These are phyloP conservation scores for Neogale vison DNA, from an alignment of 2,113 vertebrate genomes.

Conservation along the genomic window DNA sequence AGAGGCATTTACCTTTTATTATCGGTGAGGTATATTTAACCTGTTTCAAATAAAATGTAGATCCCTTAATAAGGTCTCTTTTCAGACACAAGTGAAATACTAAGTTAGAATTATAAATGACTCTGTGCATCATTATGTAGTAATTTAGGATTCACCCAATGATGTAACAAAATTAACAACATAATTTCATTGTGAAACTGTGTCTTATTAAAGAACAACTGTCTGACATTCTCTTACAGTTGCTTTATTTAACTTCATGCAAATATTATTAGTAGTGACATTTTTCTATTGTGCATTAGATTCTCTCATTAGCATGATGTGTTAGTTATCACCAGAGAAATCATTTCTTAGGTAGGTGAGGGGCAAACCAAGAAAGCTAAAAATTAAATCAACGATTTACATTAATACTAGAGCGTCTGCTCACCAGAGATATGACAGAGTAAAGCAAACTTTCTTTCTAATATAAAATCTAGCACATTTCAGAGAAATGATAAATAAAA, in stretches of 20 bases:
- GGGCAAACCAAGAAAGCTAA: constrained; percentile 85
- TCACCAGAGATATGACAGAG: constrained; percentile 81
- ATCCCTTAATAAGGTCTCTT: constrained; percentile 78
- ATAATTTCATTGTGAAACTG: constrained; percentile 89
- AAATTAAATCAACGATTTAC: constrained; percentile 85
- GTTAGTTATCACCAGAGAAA: constrained; percentile 89
- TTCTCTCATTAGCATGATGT: constrained; percentile 88
- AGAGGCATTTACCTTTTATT: constrained; percentile 75
- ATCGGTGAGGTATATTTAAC: constrained; percentile 77
- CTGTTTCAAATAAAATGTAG: constrained; percentile 81
- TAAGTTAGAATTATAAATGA: constrained; percentile 86
- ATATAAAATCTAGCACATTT: constrained; percentile 77
- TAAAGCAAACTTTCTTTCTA: constrained; percentile 80
- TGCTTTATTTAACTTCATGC: constrained; percentile 90
- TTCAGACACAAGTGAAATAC: constrained; percentile 79
- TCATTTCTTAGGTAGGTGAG: constrained; percentile 86
- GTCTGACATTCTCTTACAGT: constrained; percentile 88
- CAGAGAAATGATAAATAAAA: constrained; percentile 72
- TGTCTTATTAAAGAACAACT: constrained; percentile 89
- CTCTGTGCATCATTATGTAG: constrained; percentile 85
- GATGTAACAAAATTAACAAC: constrained; percentile 89
- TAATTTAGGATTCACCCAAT: constrained; percentile 89
- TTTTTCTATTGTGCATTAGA: constrained; percentile 89
- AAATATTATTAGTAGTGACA: constrained; percentile 90
- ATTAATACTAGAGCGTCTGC: constrained; percentile 83